Evolutionary conservation across 2,888 invertebrate genomes (phyloP).

Genomic region (Synergus japonicus): DNA sequence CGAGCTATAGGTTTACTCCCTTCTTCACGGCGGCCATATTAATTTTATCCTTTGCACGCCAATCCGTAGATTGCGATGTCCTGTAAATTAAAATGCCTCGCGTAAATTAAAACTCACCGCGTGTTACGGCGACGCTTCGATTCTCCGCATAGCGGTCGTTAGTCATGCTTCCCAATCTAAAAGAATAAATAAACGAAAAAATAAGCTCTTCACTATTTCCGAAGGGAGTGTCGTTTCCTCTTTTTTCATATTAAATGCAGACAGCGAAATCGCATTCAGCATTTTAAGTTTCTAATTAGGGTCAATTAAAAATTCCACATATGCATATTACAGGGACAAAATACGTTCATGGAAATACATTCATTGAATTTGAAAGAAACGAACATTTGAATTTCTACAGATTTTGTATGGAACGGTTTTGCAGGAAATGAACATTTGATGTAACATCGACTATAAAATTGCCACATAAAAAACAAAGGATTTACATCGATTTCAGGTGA

Average conservation of each 20-base stretch:
- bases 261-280: constrained; percentile 6
- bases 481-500: too few relatives aligned
- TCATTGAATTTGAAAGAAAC: not conserved
- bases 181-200: constrained; percentile 11
- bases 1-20: constrained; percentile 18
- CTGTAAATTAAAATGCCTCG: constrained; percentile 51
- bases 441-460: not conserved
- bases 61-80: constrained; percentile 48
- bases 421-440: not conserved
- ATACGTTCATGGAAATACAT: not conserved
- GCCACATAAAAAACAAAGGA: too few relatives aligned
- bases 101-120: constrained; percentile 46
- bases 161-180: constrained; percentile 18
- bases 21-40: constrained; percentile 42
- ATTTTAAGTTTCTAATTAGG: constrained; percentile 17
- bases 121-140: constrained; percentile 1
- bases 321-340: constrained; percentile 1
- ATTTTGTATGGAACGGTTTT: not conserved
- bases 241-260: constrained; percentile 16
- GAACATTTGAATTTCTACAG: not conserved
- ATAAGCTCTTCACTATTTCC: not conserved
- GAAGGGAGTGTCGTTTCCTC: not conserved
- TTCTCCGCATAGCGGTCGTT: constrained; percentile 27
- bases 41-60: constrained; percentile 44
- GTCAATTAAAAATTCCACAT: not conserved